A percentile compares a stretch with the other conserved stretches of the same genome.
Evolutionary conservation across 2,797 vertebrate genomes (phyloP).

Genomic region (Enteromius radiatus): DNA sequence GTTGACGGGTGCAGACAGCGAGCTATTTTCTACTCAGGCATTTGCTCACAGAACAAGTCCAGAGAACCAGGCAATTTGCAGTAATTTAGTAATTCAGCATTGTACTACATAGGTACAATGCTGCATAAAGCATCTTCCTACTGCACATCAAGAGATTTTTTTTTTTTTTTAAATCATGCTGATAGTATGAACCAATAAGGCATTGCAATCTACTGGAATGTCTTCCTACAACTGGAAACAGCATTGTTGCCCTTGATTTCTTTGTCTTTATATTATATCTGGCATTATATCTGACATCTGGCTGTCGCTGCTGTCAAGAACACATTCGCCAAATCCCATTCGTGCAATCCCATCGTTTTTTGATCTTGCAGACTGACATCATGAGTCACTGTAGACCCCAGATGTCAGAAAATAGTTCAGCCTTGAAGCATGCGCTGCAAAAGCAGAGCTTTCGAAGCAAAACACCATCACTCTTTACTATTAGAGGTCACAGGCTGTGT

Average conservation of each 20-base stretch:
- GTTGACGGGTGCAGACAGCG: neutral
- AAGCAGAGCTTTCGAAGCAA: neutral
- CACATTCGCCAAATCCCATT: neutral
- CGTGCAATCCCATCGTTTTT: neutral
- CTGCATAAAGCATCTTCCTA: neutral
- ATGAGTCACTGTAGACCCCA: slow-evolving; percentile 5
- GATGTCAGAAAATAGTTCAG: slow-evolving; percentile 12
- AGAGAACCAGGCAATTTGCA: slow-evolving; percentile 25
- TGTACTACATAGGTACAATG: neutral
- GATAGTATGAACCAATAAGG: slow-evolving; percentile 1
- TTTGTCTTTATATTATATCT: neutral
- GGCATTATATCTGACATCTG: neutral
- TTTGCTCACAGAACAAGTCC: slow-evolving; percentile 28
- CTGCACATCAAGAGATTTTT: slow-evolving; percentile 8
- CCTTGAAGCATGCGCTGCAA: neutral
- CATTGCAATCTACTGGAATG: neutral
- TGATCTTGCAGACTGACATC: neutral
- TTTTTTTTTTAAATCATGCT: neutral
- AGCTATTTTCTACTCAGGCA: slow-evolving; percentile 28
- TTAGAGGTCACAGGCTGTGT: neutral
- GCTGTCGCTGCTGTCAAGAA: neutral
- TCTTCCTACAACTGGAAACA: neutral
- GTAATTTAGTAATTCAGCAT: slow-evolving; percentile 4
- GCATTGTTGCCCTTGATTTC: neutral
- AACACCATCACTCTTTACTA: slow-evolving; percentile 3